Evolutionary conservation across 2,797 vertebrate genomes (phyloP).

Genomic region (Buceros bicornis): DNA sequence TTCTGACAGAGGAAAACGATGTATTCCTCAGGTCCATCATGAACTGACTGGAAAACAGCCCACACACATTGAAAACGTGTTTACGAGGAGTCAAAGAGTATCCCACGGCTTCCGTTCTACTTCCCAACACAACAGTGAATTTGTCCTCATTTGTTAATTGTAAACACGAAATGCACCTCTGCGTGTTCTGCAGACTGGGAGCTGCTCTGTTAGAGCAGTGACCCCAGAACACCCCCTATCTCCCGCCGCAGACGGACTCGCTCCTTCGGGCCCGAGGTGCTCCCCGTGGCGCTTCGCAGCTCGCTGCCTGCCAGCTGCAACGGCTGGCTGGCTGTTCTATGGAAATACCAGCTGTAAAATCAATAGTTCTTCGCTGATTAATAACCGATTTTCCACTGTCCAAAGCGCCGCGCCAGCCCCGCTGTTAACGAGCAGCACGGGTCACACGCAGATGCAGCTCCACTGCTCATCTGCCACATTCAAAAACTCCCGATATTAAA

Average conservation of each 20-base stretch:
- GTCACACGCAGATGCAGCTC: background rate
- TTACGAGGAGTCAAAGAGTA: background rate
- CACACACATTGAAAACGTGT: background rate
- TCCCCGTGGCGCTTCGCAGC: background rate
- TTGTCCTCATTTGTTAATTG: background rate
- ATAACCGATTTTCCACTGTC: constrained; percentile 72
- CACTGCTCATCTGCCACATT: too few species aligned
- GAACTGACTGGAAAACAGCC: background rate
- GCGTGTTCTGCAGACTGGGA: background rate
- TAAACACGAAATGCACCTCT: fast-evolving
- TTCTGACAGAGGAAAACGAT: background rate
- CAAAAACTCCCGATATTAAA: background rate
- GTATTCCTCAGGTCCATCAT: background rate
- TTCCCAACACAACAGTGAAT: background rate
- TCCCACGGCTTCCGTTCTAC: background rate
- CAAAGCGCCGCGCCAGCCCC: background rate
- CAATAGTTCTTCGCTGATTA: constrained; percentile 66
- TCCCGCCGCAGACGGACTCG: background rate
- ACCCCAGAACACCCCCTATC: fast-evolving
- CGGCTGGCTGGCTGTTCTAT: background rate
- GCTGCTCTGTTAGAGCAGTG: background rate
- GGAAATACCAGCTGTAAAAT: constrained; percentile 25
- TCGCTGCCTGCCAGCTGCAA: background rate
- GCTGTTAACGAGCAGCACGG: fast-evolving
- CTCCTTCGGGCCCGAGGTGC: background rate